Evolutionary conservation across 2,113 vertebrate genomes (phyloP).

Genomic region (Empidonax alnorum): DNA sequence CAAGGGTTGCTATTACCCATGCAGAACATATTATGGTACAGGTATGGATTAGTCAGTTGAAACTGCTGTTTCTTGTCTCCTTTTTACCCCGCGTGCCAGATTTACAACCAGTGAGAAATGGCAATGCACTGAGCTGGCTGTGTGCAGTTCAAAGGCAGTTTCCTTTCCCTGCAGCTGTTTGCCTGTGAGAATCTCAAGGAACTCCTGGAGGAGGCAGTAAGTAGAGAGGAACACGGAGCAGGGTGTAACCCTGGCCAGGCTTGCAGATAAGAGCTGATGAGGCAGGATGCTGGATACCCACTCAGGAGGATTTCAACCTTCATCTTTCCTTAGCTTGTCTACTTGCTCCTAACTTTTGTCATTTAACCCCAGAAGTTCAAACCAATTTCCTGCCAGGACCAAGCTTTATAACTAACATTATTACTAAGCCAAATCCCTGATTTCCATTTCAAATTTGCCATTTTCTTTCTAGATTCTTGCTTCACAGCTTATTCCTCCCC

Average conservation of each 20-base stretch:
- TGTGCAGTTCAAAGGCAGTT: not conserved
- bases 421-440: not conserved
- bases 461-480: not conserved
- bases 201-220: not conserved
- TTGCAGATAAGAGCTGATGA: not conserved
- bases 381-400: not conserved
- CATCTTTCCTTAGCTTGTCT: not conserved
- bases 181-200: not conserved
- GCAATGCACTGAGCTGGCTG: not conserved
- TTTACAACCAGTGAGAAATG: not conserved
- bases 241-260: not conserved
- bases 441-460: not conserved
- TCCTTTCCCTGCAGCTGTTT: not conserved
- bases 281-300: not conserved
- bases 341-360: not conserved
- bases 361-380: not conserved
- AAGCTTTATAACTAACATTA: not conserved
- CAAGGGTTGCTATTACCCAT: slow-evolving; percentile 90
- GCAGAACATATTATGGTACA: slow-evolving; percentile 89
- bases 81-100: not conserved
- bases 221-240: not conserved
- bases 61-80: not conserved
- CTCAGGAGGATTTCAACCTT: not conserved
- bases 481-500: not conserved
- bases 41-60: slow-evolving; percentile 71